Conservation (phyloP, 2,797 vertebrate species). For the Emys orbicularis region DNA sequence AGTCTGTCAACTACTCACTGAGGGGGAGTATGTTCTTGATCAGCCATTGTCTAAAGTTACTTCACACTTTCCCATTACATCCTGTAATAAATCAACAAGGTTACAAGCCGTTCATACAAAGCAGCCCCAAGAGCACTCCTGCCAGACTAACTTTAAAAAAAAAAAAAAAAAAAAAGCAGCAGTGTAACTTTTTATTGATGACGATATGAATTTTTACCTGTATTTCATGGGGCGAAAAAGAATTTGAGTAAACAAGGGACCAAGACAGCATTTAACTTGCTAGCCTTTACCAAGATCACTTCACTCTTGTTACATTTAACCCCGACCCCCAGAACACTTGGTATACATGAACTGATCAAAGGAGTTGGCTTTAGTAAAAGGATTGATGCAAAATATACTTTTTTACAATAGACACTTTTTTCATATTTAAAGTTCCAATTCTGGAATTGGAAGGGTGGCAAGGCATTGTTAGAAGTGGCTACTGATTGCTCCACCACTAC, state of each 20-base stretch:
- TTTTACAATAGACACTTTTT: neutral
- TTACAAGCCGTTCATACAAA: neutral
- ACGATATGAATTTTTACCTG: neutral
- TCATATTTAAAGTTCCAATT: neutral
- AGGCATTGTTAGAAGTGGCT: neutral
- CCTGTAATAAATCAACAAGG: neutral
- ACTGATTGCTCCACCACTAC: neutral
- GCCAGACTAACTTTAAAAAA: neutral
- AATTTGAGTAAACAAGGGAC: neutral
- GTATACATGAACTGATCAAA: neutral
- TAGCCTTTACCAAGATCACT: neutral
- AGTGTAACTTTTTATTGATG: neutral
- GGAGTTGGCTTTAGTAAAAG: neutral
- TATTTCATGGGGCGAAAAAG: neutral
- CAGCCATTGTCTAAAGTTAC: neutral
- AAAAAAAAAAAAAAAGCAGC: neutral
- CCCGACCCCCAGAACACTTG: neutral
- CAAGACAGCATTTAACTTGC: rapidly evolving
- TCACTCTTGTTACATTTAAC: neutral
- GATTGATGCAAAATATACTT: neutral
- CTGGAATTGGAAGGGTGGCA: neutral
- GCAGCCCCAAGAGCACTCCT: neutral
- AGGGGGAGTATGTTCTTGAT: neutral
- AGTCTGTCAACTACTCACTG: neutral
- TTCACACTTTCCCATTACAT: neutral